These are phyloP conservation scores for Lepidurus arcticus DNA, from an alignment of 1,140 invertebrate species.

Conservation along the genomic window DNA sequence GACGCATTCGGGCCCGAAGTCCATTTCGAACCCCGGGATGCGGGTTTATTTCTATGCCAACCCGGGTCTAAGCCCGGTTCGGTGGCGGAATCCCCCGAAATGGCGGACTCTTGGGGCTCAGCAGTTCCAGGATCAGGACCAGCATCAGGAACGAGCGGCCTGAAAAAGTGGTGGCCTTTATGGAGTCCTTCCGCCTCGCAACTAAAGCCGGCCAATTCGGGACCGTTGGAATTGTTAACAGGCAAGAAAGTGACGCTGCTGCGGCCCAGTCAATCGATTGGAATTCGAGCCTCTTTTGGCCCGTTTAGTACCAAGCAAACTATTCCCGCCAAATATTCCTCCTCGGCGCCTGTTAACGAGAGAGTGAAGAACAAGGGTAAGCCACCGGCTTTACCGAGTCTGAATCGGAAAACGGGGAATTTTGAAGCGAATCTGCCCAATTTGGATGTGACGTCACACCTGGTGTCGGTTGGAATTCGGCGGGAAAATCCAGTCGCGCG, in stretches of 20 bases:
- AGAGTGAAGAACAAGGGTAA: slow-evolving; percentile 36
- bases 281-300: slow-evolving; percentile 79
- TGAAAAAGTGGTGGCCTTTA: slow-evolving; percentile 27
- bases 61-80: slow-evolving; percentile 36
- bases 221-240: slow-evolving; percentile 34
- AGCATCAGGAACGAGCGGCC: slow-evolving; percentile 44
- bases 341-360: slow-evolving; percentile 58
- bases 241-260: slow-evolving; percentile 71
- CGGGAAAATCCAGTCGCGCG: slow-evolving; percentile 77
- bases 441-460: slow-evolving; percentile 79
- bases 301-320: slow-evolving; percentile 90
- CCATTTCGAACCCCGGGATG: slow-evolving; percentile 31
- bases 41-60: slow-evolving; percentile 29
- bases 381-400: slow-evolving; percentile 31
- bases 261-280: slow-evolving; percentile 76
- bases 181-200: neutral
- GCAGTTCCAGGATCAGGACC: slow-evolving; percentile 57
- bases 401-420: slow-evolving; percentile 48
- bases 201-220: slow-evolving; percentile 28
- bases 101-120: slow-evolving; percentile 40
- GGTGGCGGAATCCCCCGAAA: slow-evolving; percentile 46
- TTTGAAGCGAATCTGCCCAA: slow-evolving; percentile 56
- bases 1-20: slow-evolving; percentile 31
- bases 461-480: slow-evolving; percentile 74
- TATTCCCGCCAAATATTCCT: slow-evolving; percentile 79